These are phyloP conservation scores for Erebia epiphron DNA, from an alignment of 2,888 invertebrate genomes.

Conservation along the genomic window DNA sequence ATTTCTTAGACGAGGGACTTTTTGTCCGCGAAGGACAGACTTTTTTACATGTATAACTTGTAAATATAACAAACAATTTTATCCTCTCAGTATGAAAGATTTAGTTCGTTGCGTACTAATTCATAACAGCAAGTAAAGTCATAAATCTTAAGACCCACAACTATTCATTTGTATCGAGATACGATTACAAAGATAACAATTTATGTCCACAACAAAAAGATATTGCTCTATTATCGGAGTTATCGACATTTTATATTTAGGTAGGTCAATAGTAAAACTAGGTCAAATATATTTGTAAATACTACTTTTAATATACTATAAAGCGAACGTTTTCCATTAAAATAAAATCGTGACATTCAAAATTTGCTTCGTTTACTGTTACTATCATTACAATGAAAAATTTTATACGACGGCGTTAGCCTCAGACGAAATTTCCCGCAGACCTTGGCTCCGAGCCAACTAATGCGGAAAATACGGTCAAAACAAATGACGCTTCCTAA, in stretches of 20 bases:
- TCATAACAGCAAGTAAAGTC: too few relatives aligned
- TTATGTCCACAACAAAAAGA: neutral
- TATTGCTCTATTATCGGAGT: neutral
- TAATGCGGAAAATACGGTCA: constrained; percentile 22
- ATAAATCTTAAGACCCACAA: too few relatives aligned
- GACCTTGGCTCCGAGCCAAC: constrained; percentile 33
- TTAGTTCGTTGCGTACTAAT: too few relatives aligned
- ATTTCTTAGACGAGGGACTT: too few relatives aligned
- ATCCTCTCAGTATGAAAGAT: neutral
- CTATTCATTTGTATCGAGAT: too few relatives aligned
- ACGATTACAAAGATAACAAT: neutral
- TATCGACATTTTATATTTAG: constrained; percentile 4
- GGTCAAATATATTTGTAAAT: constrained; percentile 13
- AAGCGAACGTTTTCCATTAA: constrained; percentile 7
- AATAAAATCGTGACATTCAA: constrained; percentile 16
- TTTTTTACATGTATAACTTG: too few relatives aligned
- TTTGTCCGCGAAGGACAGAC: too few relatives aligned
- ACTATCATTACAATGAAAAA: constrained; percentile 9
- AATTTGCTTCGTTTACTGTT: constrained; percentile 18
- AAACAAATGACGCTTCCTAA: constrained; percentile 21
- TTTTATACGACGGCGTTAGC: neutral
- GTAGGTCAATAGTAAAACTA: neutral
- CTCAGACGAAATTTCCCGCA: constrained; percentile 22
- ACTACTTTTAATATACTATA: constrained; percentile 1
- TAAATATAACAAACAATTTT: too few relatives aligned